Percentiles rank a stretch among this genome's conserved stretches.
Conservation (phyloP, 2,797 vertebrate species). For the Muscicapa striata region DNA sequence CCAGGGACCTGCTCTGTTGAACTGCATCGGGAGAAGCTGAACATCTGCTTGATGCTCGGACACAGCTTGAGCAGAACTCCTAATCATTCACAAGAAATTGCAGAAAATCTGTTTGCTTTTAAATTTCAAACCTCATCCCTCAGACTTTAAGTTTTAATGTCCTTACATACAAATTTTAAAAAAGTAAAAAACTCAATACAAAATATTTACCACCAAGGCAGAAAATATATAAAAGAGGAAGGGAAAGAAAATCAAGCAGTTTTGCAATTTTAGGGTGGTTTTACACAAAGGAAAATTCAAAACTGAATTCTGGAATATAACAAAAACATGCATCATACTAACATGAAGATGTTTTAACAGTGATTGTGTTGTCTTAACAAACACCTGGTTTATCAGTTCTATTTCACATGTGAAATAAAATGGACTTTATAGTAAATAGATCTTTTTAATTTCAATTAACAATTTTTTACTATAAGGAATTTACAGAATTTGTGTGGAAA, state of each 20-base stretch:
- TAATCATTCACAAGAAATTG: not conserved
- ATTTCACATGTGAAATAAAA: conserved; percentile 58
- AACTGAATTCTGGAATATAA: conserved; percentile 30
- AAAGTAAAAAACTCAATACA: not conserved
- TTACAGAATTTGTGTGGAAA: conserved; percentile 59
- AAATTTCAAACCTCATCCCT: not conserved
- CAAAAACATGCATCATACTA: conserved; percentile 21
- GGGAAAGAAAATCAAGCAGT: not conserved
- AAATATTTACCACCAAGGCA: not conserved
- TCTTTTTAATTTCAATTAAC: conserved; percentile 56
- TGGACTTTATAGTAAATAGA: conserved; percentile 62
- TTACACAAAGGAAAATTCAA: conserved; percentile 30
- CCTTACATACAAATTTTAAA: not conserved
- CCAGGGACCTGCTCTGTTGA: conserved; percentile 32
- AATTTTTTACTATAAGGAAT: conserved; percentile 43
- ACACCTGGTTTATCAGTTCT: conserved; percentile 7
- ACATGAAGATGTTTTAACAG: conserved; percentile 60
- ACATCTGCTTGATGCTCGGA: conserved; percentile 16
- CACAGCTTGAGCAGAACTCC: conserved; percentile 32
- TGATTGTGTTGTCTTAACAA: conserved; percentile 45
- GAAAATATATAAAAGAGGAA: not conserved
- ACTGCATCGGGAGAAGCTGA: conserved; percentile 50
- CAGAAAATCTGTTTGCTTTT: conserved; percentile 27
- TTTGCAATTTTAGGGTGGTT: not conserved
- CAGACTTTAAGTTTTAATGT: not conserved